Conservation (phyloP, 2,113 vertebrate species). For the Anolis sagrei region DNA sequence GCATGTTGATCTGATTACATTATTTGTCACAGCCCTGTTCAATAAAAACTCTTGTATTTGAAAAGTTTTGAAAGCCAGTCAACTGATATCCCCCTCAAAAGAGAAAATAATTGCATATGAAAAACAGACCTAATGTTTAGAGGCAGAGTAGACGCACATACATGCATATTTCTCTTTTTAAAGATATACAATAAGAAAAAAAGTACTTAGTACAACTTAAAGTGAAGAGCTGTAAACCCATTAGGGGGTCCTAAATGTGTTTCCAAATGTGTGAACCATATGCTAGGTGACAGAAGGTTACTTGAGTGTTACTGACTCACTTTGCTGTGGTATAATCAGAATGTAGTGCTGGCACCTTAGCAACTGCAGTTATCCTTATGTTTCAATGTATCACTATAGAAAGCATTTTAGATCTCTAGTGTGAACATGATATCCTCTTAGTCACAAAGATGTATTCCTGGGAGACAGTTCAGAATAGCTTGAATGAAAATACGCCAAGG, state of each 20-base stretch:
- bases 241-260: background rate
- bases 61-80: slow-evolving; percentile 32
- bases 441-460: slow-evolving; percentile 19
- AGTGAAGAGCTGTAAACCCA: background rate
- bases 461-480: slow-evolving; percentile 28
- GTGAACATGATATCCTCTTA: slow-evolving; percentile 13
- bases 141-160: background rate
- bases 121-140: background rate
- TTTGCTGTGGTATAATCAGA: background rate
- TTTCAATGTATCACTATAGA: background rate
- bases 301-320: slow-evolving; percentile 23
- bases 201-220: background rate
- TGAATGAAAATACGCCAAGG: slow-evolving; percentile 24
- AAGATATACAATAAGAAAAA: background rate
- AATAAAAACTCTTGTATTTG: rapidly evolving
- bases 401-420: background rate
- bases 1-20: background rate
- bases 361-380: slow-evolving; percentile 6
- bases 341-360: background rate
- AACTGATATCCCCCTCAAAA: background rate
- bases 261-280: slow-evolving; percentile 27
- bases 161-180: background rate
- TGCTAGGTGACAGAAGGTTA: slow-evolving; percentile 29
- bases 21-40: slow-evolving; percentile 11
- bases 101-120: background rate